Percentiles rank a stretch among this genome's conserved stretches.
phyloP scores from a whole-genome alignment of 2,113 vertebrate species.

The Geothlypis trichas region DNA sequence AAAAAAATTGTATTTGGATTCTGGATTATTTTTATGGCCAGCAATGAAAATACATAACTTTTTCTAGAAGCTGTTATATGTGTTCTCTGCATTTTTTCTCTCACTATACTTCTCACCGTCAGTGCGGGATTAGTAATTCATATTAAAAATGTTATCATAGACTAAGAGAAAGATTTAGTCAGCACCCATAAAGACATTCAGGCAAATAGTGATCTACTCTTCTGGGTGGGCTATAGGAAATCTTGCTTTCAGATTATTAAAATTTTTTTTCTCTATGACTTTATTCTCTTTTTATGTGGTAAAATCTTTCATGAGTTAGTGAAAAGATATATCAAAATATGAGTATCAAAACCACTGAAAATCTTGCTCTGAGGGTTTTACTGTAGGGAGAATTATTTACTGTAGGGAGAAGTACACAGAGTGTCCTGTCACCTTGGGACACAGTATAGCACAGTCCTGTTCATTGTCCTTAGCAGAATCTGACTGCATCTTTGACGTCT shows the following conservation, averaged over 20 bases:
- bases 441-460: neutral
- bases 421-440: neutral
- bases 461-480: neutral
- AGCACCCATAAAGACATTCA: neutral
- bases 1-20: neutral
- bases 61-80: neutral
- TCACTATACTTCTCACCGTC: accelerated
- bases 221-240: neutral
- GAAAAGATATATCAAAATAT: neutral
- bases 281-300: neutral
- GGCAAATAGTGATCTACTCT: neutral
- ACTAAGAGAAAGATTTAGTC: neutral
- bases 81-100: neutral
- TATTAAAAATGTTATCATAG: accelerated
- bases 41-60: neutral
- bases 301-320: neutral
- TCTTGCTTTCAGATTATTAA: neutral
- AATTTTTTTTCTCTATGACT: neutral
- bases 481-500: neutral
- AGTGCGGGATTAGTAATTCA: neutral
- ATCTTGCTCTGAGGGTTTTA: neutral
- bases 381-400: neutral
- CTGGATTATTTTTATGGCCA: neutral
- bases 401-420: neutral
- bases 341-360: neutral